Conservation (phyloP, 2,797 vertebrate species). For the Xiphorhynchus erythropygius region DNA sequence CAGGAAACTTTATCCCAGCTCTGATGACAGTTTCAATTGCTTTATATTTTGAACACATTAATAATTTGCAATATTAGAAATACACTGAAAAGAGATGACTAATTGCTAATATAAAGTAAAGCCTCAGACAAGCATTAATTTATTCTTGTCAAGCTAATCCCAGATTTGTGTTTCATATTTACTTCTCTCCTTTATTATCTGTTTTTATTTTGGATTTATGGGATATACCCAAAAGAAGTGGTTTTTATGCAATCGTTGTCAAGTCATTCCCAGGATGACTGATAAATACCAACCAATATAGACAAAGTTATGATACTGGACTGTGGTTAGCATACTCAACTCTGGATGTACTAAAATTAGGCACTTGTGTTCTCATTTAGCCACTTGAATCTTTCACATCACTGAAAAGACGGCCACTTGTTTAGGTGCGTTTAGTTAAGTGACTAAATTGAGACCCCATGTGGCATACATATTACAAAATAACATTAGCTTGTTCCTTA, state of each 20-base stretch:
- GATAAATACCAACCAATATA: neutral
- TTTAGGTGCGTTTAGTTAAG: conserved; percentile 22
- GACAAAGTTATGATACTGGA: neutral
- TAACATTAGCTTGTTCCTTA: neutral
- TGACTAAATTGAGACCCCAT: conserved; percentile 31
- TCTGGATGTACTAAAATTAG: neutral
- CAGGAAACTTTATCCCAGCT: neutral
- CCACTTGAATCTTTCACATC: neutral
- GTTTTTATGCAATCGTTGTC: neutral
- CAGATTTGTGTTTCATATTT: neutral
- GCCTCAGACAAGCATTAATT: neutral
- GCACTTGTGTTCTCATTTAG: neutral
- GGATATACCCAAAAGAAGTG: neutral
- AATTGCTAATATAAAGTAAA: conserved; percentile 5
- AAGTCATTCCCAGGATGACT: neutral
- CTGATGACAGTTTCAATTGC: neutral
- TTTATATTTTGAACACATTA: conserved; percentile 19
- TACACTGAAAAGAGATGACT: neutral
- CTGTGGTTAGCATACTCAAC: neutral
- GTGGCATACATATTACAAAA: conserved; percentile 23
- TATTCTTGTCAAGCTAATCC: neutral
- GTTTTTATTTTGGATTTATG: conserved; percentile 7
- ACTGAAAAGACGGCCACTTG: neutral
- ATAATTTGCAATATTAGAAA: conserved; percentile 30
- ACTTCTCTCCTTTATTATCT: neutral